Conservation (phyloP, 2,113 vertebrate species). For the Crotophaga sulcirostris region DNA sequence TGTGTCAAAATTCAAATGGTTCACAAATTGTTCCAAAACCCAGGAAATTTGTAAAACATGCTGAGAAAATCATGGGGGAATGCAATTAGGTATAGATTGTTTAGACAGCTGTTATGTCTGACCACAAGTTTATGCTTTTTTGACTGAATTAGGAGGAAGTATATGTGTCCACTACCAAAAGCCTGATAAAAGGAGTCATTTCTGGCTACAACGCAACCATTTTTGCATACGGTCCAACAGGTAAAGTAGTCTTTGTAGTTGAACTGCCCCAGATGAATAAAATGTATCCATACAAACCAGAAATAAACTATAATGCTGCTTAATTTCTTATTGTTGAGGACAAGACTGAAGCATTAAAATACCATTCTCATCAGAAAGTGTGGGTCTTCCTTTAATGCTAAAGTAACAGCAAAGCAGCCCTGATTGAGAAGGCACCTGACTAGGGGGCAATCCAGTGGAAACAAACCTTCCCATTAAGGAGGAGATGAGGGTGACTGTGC, state of each 20-base stretch:
- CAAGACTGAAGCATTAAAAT: background rate
- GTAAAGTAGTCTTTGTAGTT: conserved; percentile 17
- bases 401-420: background rate
- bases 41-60: background rate
- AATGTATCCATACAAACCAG: background rate
- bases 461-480: background rate
- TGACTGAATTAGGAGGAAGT: conserved; percentile 63
- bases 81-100: background rate
- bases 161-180: conserved; percentile 63
- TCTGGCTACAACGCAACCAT: conserved; percentile 72
- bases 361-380: background rate
- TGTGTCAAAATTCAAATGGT: background rate
- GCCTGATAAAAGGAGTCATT: conserved; percentile 66
- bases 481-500: background rate
- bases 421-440: background rate
- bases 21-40: background rate
- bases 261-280: background rate
- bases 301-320: background rate
- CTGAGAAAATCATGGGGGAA: background rate
- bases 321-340: background rate
- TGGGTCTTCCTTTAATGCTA: background rate
- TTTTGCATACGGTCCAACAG: conserved; percentile 74
- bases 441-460: background rate
- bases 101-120: background rate
- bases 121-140: background rate